Evolutionary conservation across 2,113 vertebrate genomes (phyloP).

Genomic region (Engraulis encrasicolus): DNA sequence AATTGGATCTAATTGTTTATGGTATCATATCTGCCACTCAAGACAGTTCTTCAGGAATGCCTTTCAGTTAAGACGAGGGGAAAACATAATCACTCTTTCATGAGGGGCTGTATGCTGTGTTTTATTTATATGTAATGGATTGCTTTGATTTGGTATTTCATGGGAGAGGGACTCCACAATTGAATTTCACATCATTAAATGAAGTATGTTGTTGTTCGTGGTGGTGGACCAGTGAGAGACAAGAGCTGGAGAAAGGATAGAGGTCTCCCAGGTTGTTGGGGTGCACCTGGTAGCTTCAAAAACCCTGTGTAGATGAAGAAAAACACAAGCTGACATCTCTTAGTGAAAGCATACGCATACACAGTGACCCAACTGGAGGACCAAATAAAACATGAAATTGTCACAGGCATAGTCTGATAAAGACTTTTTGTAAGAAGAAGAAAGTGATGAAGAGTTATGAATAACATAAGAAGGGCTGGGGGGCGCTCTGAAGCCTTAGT

Average conservation of each 20-base stretch:
- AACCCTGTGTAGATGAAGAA: neutral
- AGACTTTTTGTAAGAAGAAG: neutral
- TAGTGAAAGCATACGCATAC: neutral
- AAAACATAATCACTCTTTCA: slow-evolving; percentile 55
- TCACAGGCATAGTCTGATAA: neutral
- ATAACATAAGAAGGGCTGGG: neutral
- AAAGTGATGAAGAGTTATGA: neutral
- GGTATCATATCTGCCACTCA: slow-evolving; percentile 41
- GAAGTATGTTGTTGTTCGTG: slow-evolving; percentile 47
- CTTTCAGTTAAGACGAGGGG: slow-evolving; percentile 27
- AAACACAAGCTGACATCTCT: neutral
- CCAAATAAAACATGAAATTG: neutral
- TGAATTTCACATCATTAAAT: slow-evolving; percentile 52
- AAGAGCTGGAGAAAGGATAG: slow-evolving; percentile 14
- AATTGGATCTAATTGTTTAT: slow-evolving; percentile 49
- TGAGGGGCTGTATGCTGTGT: slow-evolving; percentile 47
- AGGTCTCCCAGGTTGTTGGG: neutral
- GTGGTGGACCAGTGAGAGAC: neutral
- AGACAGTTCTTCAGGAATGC: slow-evolving; percentile 44
- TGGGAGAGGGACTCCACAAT: slow-evolving; percentile 37
- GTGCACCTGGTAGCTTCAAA: neutral
- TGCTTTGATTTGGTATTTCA: slow-evolving; percentile 51
- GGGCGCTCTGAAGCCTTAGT: neutral
- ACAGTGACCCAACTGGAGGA: neutral
- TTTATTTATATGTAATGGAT: slow-evolving; percentile 60